Evolutionary conservation across 2,888 invertebrate genomes (phyloP), one percentile per base, ranked within the genome.

Genomic region (Epistrophella euchroma): DNA sequence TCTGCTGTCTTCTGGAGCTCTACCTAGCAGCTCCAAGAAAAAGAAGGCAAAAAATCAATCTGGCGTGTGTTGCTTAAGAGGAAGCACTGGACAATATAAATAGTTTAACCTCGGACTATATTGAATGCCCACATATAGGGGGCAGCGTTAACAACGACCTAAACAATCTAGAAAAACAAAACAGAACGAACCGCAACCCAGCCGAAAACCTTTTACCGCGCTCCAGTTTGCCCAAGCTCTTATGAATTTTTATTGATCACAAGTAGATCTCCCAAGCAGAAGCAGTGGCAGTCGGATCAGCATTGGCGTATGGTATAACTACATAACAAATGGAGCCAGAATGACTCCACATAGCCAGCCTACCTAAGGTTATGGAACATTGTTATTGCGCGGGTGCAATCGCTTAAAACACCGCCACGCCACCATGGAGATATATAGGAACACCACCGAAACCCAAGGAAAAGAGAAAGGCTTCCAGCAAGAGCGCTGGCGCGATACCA

Each of bases 231-330:
- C 22, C 60, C 74, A 78, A 56, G 37, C 72, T 83, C 83, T 87
- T 87, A 83, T 87, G 87, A 87, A 87, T 87, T 83, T 87, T 87
- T 87, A 87, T 87, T 87, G 87, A 87, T 79, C 83, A 79, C 83
- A 87, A 87, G 83, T 86, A 86, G 85, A 86, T 86, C 85, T 58
- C 72, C 76, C 72, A 45, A 58, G 81, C 81, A 50, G 60, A 28
- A 3, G 56, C 68, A 19, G 45, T 35, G 22, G 70, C 70, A 19
- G 28, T 37, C 19, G 9, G 15, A 52, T 25, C 58, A 50, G 66
- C 52, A 13, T 10, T 43, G 55, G 22, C 64, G n/a, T 25, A 35
- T 37, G 4, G 2, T 25, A 25, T 28, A 32, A 56, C 62, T 35
- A 43, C 58, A 60, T 40, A 79, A 68, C 72, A 80, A 75, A 85